Evolutionary conservation across 2,888 invertebrate genomes (phyloP).

Genomic region (Chloromyia formosa): DNA sequence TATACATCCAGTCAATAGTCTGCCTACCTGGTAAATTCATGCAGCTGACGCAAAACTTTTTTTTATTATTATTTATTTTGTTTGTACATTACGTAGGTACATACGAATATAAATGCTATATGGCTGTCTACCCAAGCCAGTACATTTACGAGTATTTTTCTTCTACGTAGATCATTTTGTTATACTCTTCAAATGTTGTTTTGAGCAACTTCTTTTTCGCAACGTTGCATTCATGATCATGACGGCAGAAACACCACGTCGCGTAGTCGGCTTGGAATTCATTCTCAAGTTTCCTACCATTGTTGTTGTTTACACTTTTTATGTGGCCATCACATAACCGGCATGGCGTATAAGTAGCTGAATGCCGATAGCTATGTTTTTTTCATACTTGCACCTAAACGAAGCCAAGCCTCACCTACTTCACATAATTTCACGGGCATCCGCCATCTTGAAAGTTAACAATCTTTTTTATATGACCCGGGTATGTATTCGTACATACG

Average conservation of each 20-base stretch:
- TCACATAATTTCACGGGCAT: slow-evolving; percentile 17
- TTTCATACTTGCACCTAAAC: background rate
- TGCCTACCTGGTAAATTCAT: background rate
- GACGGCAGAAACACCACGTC: background rate
- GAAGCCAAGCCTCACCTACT: slow-evolving; percentile 13
- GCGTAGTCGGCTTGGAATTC: background rate
- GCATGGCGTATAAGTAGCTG: background rate
- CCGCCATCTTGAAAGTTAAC: slow-evolving; percentile 15
- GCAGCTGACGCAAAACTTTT: background rate
- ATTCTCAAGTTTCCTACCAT: slow-evolving; percentile 12
- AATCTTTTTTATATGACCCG: background rate
- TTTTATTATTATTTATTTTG: background rate
- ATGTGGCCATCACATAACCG: background rate
- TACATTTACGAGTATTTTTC: background rate
- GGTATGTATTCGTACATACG: no score
- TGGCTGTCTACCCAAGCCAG: no score
- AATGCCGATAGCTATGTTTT: background rate
- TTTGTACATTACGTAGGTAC: no score
- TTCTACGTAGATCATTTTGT: background rate
- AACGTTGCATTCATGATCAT: background rate
- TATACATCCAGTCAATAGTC: background rate
- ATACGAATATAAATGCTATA: no score
- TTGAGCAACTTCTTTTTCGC: background rate
- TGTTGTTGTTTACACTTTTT: slow-evolving; percentile 26
- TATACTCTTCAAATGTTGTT: background rate